Evolutionary conservation across 2,113 vertebrate species (phyloP).

Genomic region (Oncorhynchus mykiss): DNA sequence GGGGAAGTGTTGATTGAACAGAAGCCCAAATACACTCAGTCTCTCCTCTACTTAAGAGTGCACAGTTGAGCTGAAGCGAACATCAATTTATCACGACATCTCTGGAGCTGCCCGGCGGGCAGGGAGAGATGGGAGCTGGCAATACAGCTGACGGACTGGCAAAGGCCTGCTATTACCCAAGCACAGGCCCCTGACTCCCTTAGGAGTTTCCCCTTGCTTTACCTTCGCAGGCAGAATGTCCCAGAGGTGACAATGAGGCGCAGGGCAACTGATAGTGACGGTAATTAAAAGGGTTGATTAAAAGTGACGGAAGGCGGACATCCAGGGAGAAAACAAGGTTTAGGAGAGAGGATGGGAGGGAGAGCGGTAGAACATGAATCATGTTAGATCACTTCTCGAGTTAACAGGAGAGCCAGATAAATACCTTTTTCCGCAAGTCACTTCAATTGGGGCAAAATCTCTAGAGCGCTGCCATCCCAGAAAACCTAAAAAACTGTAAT

Average conservation of each 20-base stretch:
- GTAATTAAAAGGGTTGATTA: conserved; percentile 70
- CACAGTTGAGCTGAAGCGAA: conserved; percentile 31
- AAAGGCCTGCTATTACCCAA: conserved; percentile 34
- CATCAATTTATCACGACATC: conserved; percentile 59
- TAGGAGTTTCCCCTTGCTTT: conserved; percentile 40
- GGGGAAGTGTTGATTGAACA: conserved; percentile 27
- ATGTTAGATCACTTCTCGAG: conserved; percentile 32
- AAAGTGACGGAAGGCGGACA: conserved; percentile 67
- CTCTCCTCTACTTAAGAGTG: conserved; percentile 17
- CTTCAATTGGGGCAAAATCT: conserved; percentile 36
- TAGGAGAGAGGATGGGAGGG: conserved; percentile 9
- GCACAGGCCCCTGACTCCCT: conserved; percentile 18
- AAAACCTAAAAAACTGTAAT: conserved; percentile 21
- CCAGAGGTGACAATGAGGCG: conserved; percentile 50
- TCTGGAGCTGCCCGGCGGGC: conserved; percentile 33
- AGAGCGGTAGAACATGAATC: conserved; percentile 11
- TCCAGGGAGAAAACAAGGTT: conserved; percentile 44
- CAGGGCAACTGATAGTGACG: conserved; percentile 47
- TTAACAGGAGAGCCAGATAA: not conserved
- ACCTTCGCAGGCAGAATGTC: conserved; percentile 39
- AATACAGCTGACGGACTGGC: conserved; percentile 44
- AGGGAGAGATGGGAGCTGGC: conserved; percentile 46
- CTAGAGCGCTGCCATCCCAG: conserved; percentile 21
- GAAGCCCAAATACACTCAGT: conserved; percentile 7
- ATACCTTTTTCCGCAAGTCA: conserved; percentile 17